These are phyloP conservation scores for Pectinophora gossypiella DNA, from an alignment of 1,140 invertebrate species.

Conservation along the genomic window DNA sequence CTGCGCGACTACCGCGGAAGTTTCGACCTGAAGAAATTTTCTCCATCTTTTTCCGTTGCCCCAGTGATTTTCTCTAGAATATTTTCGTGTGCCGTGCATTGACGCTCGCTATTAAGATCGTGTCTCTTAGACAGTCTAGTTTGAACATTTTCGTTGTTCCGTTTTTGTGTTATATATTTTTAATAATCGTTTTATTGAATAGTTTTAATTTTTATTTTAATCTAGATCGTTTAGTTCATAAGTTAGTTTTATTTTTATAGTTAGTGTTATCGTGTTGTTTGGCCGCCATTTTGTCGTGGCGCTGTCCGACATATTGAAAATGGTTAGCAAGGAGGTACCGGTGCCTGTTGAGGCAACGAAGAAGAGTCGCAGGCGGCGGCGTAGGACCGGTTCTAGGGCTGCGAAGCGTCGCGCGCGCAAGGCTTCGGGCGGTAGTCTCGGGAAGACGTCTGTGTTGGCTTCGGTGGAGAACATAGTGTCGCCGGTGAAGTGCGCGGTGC, in stretches of 20 bases:
- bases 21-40: slow-evolving; percentile 17
- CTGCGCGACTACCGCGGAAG: slow-evolving; percentile 26
- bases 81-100: neutral
- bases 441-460: slow-evolving; percentile 2
- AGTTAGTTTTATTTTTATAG: slow-evolving; percentile 18
- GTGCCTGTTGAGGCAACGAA: slow-evolving; percentile 27
- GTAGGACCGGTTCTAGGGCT: slow-evolving; percentile 35
- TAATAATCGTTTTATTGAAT: too few species aligned
- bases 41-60: slow-evolving; percentile 2
- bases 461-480: slow-evolving; percentile 18
- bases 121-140: neutral
- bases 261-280: slow-evolving; percentile 29
- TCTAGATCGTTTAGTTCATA: neutral
- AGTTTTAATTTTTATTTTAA: slow-evolving; percentile 3
- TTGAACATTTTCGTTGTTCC: neutral
- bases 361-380: slow-evolving; percentile 35
- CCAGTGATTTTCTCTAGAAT: neutral
- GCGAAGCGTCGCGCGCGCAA: slow-evolving; percentile 33
- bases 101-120: neutral
- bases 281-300: slow-evolving; percentile 55
- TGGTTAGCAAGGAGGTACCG: slow-evolving; percentile 44
- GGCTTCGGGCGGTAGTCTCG: slow-evolving; percentile 3
- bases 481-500: slow-evolving; percentile 54
- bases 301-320: slow-evolving; percentile 22
- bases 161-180: neutral